Conservation (phyloP, 2,113 vertebrate genomes). For the Centrocercus urophasianus region DNA sequence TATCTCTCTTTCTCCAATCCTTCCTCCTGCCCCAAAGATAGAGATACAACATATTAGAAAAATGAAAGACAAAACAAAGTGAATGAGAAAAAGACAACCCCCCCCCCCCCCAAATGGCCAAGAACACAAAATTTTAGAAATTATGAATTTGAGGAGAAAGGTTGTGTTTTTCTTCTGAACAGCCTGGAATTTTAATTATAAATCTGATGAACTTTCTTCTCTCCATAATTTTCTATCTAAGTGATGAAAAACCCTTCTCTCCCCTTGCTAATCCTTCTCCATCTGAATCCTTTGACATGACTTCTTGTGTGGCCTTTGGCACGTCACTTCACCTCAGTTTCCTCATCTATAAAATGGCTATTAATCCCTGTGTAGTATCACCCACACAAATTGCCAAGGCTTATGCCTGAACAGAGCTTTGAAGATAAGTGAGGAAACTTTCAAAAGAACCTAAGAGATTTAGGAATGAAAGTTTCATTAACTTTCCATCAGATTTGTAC, state of each 20-base stretch:
- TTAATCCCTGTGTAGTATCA: slow-evolving; percentile 63
- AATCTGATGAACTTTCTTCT: slow-evolving; percentile 9
- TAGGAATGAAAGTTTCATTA: slow-evolving; percentile 71
- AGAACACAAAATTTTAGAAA: background rate
- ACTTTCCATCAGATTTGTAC: slow-evolving; percentile 64
- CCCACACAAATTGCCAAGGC: slow-evolving; percentile 66
- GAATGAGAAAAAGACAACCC: background rate
- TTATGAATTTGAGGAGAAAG: background rate
- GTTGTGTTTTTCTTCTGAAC: background rate
- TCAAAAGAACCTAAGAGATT: slow-evolving; percentile 67
- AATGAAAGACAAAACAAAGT: background rate
- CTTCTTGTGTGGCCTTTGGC: slow-evolving; percentile 71
- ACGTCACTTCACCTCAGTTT: slow-evolving; percentile 63
- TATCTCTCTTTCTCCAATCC: background rate
- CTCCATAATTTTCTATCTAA: slow-evolving; percentile 3
- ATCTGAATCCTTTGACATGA: slow-evolving; percentile 17
- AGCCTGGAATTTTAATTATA: background rate
- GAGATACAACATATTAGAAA: background rate
- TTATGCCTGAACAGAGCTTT: slow-evolving; percentile 54
- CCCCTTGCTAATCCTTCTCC: slow-evolving; percentile 42
- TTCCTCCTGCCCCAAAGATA: background rate
- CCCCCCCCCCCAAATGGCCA: fast-evolving
- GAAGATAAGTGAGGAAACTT: slow-evolving; percentile 69
- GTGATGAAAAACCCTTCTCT: background rate
- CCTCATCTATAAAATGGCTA: slow-evolving; percentile 66